phyloP scores from a whole-genome alignment of 2,113 vertebrate genomes.

The Crocuta crocuta region DNA sequence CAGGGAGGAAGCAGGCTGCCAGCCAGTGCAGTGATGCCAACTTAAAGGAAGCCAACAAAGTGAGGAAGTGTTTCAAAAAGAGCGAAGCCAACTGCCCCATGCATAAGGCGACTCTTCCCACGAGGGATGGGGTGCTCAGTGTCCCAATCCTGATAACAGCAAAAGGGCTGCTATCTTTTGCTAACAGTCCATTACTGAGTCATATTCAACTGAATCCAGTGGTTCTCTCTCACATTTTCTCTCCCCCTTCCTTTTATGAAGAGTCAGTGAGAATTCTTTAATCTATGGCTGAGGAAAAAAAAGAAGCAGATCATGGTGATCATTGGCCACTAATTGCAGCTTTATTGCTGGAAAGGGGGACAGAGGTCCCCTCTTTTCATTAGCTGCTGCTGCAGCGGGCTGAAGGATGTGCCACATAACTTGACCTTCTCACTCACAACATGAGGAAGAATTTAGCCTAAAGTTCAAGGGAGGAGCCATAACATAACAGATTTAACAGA shows the following conservation, averaged over 20 bases:
- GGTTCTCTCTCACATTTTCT: neutral
- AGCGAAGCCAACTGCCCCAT: neutral
- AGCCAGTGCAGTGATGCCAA: neutral
- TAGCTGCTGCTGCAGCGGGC: neutral
- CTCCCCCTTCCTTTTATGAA: neutral
- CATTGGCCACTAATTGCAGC: neutral
- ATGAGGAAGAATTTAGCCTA: neutral
- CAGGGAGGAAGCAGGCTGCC: neutral
- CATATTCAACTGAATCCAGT: neutral
- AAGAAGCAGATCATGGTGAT: neutral
- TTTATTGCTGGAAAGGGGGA: neutral
- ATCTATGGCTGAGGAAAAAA: neutral
- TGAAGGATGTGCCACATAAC: fast-evolving
- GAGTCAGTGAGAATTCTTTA: neutral
- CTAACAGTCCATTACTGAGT: neutral
- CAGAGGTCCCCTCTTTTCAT: neutral
- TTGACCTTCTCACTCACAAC: neutral
- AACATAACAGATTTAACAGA: neutral
- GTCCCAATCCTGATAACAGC: neutral
- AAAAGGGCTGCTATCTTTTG: neutral
- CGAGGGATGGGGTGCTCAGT: neutral
- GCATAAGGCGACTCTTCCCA: neutral
- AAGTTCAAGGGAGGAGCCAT: neutral
- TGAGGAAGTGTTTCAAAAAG: no score
- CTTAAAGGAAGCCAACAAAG: neutral